Percentiles rank a stretch among this genome's conserved stretches.
These are phyloP conservation scores for Rhodeus uyekii DNA, from an alignment of 2,797 vertebrate genomes.

Conservation along the genomic window DNA sequence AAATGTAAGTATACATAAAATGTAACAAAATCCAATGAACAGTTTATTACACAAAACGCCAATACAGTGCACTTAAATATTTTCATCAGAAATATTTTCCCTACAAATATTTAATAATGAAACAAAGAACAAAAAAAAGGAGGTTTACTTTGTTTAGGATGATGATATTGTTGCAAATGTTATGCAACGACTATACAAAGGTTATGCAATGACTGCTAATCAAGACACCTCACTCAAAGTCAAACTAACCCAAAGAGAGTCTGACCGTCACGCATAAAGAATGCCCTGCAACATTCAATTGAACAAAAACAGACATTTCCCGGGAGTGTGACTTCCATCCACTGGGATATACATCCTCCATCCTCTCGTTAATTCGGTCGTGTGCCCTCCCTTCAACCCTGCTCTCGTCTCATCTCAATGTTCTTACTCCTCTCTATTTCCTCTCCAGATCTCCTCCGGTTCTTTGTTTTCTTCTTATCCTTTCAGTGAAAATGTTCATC, in stretches of 20 bases:
- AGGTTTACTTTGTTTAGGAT: constrained; percentile 6
- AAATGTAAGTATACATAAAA: no score
- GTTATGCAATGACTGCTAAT: constrained; percentile 26
- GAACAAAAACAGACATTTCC: constrained; percentile 34
- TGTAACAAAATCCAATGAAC: no score
- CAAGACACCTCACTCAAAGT: constrained; percentile 40
- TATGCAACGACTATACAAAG: constrained; percentile 10
- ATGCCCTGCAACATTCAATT: constrained; percentile 4
- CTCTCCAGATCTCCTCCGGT: not conserved
- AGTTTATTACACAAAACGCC: not conserved
- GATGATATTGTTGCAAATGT: constrained; percentile 32
- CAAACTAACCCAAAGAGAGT: not conserved
- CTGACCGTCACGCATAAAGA: constrained; percentile 34
- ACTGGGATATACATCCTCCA: constrained; percentile 21
- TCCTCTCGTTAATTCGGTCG: constrained; percentile 23
- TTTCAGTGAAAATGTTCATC: constrained; percentile 19
- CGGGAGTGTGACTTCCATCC: constrained; percentile 20
- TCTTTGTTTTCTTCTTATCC: not conserved
- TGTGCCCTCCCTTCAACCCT: constrained; percentile 13
- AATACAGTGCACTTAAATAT: not conserved
- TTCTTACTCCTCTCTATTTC: not conserved
- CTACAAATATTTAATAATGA: not conserved
- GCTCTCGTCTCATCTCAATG: constrained; percentile 1
- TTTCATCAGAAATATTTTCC: not conserved
- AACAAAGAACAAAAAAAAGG: not conserved